Percentiles rank a stretch among this genome's conserved stretches.
Evolutionary conservation across 2,797 vertebrate genomes (phyloP).

Genomic region (Neosilurus mollespiculum): DNA sequence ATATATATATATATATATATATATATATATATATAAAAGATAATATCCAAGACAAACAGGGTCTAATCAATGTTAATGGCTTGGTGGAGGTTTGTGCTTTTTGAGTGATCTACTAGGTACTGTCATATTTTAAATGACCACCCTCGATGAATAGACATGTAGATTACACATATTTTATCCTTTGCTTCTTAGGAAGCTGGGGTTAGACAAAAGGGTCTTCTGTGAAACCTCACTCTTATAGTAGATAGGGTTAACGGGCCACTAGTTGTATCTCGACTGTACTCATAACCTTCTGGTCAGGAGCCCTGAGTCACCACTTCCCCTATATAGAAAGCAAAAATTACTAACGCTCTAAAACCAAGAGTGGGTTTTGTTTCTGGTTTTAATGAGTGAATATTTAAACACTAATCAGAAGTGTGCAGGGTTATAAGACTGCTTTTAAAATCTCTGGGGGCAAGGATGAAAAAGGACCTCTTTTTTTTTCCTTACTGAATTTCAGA

Average conservation of each 20-base stretch:
- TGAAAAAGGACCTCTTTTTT: not conserved
- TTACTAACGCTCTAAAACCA: not conserved
- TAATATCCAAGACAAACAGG: too few relatives aligned
- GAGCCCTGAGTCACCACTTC: not conserved
- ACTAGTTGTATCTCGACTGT: too few relatives aligned
- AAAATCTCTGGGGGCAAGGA: not conserved
- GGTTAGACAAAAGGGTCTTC: not conserved
- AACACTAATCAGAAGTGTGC: not conserved
- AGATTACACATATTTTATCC: not conserved
- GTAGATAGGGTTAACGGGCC: not conserved
- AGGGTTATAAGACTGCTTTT: not conserved
- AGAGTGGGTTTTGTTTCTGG: not conserved
- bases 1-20: too few relatives aligned
- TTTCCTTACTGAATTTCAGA: not conserved
- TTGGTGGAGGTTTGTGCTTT: too few relatives aligned
- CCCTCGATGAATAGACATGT: too few relatives aligned
- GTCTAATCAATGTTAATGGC: too few relatives aligned
- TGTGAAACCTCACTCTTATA: not conserved
- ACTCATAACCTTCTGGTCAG: too few relatives aligned
- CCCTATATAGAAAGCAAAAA: not conserved
- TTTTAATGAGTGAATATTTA: not conserved
- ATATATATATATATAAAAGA: too few relatives aligned
- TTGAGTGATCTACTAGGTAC: too few relatives aligned
- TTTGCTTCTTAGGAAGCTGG: not conserved
- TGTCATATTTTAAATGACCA: too few relatives aligned